Conservation (phyloP, 2,113 vertebrate species). For the Syngnathus floridae region DNA sequence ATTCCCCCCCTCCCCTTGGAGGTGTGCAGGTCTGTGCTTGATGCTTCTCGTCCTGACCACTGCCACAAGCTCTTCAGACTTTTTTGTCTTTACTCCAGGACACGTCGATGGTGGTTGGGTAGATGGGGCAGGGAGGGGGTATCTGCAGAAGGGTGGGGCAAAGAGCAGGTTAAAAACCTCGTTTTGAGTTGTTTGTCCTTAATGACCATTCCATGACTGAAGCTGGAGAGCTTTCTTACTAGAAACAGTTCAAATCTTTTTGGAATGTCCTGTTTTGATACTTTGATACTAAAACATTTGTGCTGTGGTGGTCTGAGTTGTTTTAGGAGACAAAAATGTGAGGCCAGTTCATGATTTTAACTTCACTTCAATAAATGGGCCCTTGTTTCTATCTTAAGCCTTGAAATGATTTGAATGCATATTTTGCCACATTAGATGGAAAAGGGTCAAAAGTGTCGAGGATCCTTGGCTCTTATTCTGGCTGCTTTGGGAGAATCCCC, state of each 20-base stretch:
- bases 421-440: neutral
- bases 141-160: conserved; percentile 26
- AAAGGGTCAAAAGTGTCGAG: neutral
- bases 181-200: conserved; percentile 9
- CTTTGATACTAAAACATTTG: neutral
- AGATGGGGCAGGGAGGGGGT: conserved; percentile 25
- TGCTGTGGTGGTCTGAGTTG: neutral
- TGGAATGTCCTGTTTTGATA: neutral
- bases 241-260: neutral
- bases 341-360: too few relatives aligned
- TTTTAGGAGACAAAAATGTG: too few relatives aligned
- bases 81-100: conserved; percentile 51
- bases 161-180: conserved; percentile 40
- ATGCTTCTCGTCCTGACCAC: conserved; percentile 52
- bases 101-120: conserved; percentile 42
- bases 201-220: conserved; percentile 7
- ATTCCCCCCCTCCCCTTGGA: conserved; percentile 51
- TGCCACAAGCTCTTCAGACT: conserved; percentile 58
- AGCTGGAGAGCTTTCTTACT: neutral
- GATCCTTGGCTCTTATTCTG: neutral
- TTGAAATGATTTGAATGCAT: neutral
- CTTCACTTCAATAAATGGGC: too few relatives aligned
- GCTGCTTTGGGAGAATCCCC: neutral
- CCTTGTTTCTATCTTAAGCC: neutral
- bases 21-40: conserved; percentile 33